Conservation (phyloP, 2,113 vertebrate species). For the Baryphthengus martii region DNA sequence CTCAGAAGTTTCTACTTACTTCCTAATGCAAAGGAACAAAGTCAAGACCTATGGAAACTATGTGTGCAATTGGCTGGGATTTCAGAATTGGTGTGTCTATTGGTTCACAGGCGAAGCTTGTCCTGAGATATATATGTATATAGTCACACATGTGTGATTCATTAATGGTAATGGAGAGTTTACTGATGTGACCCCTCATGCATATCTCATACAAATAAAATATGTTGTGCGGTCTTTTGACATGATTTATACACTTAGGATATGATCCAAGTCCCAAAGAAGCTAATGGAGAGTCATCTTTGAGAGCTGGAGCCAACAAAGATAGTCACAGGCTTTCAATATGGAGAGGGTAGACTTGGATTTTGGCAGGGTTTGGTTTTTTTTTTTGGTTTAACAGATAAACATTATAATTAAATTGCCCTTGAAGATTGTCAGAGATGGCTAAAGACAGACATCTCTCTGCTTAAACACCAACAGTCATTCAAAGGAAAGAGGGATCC, state of each 20-base stretch:
- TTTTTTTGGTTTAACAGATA: not conserved
- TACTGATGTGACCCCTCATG: constrained; percentile 13
- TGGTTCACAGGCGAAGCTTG: not conserved
- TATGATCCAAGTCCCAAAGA: not conserved
- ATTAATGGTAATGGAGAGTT: not conserved
- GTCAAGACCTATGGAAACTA: not conserved
- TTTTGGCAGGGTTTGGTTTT: not conserved
- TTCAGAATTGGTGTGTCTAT: not conserved
- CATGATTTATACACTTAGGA: constrained; percentile 19
- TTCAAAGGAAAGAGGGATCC: not conserved
- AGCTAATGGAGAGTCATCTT: not conserved
- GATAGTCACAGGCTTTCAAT: not conserved
- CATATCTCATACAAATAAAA: constrained; percentile 40
- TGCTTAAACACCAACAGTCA: not conserved
- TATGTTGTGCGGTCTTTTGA: not conserved
- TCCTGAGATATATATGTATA: not conserved
- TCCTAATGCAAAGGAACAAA: not conserved
- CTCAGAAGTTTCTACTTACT: not conserved
- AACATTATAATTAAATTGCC: constrained; percentile 8
- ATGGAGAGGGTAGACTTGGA: not conserved
- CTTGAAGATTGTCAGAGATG: not conserved
- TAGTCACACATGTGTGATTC: not conserved
- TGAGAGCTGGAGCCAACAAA: not conserved
- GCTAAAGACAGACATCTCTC: not conserved
- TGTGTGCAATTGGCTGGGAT: not conserved